phyloP scores from a whole-genome alignment of 1,140 invertebrate genomes.

The Ericerus pela region DNA sequence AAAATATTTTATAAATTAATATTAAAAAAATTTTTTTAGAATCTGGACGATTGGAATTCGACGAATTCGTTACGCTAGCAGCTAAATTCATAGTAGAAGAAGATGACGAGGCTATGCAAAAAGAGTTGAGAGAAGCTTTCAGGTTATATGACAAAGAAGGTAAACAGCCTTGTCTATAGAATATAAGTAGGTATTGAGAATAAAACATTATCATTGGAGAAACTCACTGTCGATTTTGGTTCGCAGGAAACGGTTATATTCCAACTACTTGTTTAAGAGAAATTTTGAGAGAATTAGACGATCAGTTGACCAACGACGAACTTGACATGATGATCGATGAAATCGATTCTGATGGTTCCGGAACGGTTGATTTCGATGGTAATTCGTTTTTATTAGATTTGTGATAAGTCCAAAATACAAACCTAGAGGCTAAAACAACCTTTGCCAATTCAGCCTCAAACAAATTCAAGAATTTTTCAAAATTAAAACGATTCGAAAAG shows the following conservation, averaged over 20 bases:
- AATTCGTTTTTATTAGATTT: constrained; percentile 19
- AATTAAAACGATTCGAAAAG: not conserved
- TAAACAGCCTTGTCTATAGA: constrained; percentile 26
- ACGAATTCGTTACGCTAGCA: constrained; percentile 83
- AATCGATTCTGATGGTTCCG: constrained; percentile 87
- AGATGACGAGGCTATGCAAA: constrained; percentile 81
- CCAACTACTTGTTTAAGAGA: constrained; percentile 80
- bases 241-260: constrained; percentile 80
- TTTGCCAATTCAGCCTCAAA: not conserved
- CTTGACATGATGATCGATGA: constrained; percentile 91
- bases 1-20: too few relatives aligned
- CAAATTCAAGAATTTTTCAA: not conserved
- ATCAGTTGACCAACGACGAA: constrained; percentile 80
- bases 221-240: not conserved
- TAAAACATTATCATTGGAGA: too few relatives aligned
- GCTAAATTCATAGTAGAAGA: constrained; percentile 90
- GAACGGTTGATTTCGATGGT: constrained; percentile 59
- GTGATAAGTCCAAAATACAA: not conserved
- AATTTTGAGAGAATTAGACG: constrained; percentile 80
- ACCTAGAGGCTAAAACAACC: not conserved
- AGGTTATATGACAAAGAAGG: constrained; percentile 75
- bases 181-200: too few relatives aligned
- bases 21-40: constrained; percentile 47
- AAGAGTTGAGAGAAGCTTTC: constrained; percentile 85
- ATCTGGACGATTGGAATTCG: constrained; percentile 85